Evolutionary conservation across 92 coral and sea anemone genomes (phyloP), one percentile per base, ranked within the genome.

Genomic region (Anthopleura xanthogrammica): DNA sequence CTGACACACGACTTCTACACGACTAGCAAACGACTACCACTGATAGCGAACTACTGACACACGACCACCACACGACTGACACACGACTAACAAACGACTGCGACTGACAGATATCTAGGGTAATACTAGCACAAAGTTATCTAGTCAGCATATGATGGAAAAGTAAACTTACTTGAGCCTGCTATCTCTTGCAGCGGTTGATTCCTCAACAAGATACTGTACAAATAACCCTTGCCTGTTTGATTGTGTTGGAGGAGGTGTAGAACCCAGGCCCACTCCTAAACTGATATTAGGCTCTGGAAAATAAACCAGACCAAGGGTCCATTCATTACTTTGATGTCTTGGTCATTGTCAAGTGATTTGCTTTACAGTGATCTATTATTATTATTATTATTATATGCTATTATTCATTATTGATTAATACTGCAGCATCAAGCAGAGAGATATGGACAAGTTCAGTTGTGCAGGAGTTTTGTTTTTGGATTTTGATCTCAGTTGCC

Each of bases 181-280:
- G 60, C 98, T 97, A 76, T 93, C 98, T 65, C 57, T 77, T 48
- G 92, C 94, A 41, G 99, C 98, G 66, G 95, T 90, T 12, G 99
- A 92, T 70, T 90, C 91, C 79, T 94, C 90, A 8, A 93, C 88
- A 43, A 97, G 76, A 52, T 94, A 97, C 41, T 94, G 99, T 40
- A 97, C 93, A 73, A 94, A 92, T 54, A 92, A 86, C 5, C 94
- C 99, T 57, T 86, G 89, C 41, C 80, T 83, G 60, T 86, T 77
- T 29, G 83, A 54, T 41, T 83, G 82, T 46, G 77, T 77, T 68
- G 89, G 40, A 10, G 93, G 91, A 77, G 91, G 86, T 22, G 76
- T 48, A 68, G 89, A 86, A 29, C 98, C 97, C 13, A 97, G 85
- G 46, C 98, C 98, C 52, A 97, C 87, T 4, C 99, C 99, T 39